Evolutionary conservation across 2,888 invertebrate genomes (phyloP).

Genomic region (Ptychoptera contaminata): DNA sequence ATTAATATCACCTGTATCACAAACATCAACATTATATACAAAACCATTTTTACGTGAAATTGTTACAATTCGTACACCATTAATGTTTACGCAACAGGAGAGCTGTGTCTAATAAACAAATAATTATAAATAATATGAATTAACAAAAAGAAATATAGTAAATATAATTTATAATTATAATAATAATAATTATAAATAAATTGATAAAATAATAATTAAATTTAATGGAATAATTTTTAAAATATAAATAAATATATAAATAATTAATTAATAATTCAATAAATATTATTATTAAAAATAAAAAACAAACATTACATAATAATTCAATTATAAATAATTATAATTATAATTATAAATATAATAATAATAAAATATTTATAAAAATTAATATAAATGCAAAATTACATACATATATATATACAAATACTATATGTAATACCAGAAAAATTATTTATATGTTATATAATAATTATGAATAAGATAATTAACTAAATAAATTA

Average conservation of each 20-base stretch:
- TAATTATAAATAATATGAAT: neutral
- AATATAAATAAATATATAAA: neutral
- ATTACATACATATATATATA: neutral
- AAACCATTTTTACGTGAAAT: conserved; percentile 40
- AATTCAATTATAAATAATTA: neutral
- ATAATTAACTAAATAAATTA: no score
- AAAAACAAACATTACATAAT: neutral
- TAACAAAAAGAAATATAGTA: neutral
- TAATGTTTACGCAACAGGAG: conserved; percentile 50
- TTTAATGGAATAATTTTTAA: neutral
- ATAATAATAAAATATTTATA: neutral
- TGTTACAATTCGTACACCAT: conserved; percentile 48
- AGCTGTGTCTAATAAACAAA: conserved; percentile 43
- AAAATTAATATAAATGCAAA: neutral
- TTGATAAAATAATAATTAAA: conserved; percentile 1
- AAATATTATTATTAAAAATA: conserved; percentile 2
- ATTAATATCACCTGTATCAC: conserved; percentile 30
- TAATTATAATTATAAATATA: neutral
- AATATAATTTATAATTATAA: no score
- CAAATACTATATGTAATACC: neutral
- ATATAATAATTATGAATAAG: neutral
- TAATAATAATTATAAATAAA: neutral
- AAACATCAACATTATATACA: conserved; percentile 20
- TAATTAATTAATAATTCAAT: neutral
- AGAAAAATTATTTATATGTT: neutral